Percentiles rank a stretch among this genome's conserved stretches.
Evolutionary conservation across 1,140 invertebrate species (phyloP).

Genomic region (Akabosia matsudoensis): DNA sequence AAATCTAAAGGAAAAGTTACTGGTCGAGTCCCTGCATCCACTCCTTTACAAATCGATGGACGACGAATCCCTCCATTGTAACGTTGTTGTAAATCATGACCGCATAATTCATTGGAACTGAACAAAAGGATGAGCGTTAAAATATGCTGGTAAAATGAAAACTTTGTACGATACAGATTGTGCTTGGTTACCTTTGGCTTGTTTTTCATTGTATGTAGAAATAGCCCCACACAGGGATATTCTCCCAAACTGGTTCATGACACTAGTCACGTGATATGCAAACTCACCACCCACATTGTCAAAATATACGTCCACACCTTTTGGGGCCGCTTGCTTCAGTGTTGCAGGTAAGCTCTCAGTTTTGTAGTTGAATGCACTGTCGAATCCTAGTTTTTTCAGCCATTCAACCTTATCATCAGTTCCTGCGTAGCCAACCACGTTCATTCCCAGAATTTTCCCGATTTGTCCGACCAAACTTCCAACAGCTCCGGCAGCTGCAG

Average conservation of each 20-base stretch:
- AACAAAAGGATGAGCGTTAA: constrained; percentile 26
- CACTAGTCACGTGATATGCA: constrained; percentile 49
- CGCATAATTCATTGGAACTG: constrained; percentile 55
- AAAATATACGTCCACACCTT: constrained; percentile 68
- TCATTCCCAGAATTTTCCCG: constrained; percentile 62
- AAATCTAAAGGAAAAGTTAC: constrained; percentile 61
- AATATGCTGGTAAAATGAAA: not conserved
- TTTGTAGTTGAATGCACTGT: constrained; percentile 70
- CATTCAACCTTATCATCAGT: constrained; percentile 66
- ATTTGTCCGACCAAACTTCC: constrained; percentile 70
- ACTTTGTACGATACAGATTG: not conserved
- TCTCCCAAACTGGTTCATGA: constrained; percentile 51
- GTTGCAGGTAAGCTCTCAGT: constrained; percentile 55
- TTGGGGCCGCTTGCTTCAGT: constrained; percentile 62
- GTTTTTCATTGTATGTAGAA: constrained; percentile 49
- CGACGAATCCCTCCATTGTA: constrained; percentile 61
- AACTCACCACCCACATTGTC: constrained; percentile 63
- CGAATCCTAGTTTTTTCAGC: constrained; percentile 64
- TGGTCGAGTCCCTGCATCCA: constrained; percentile 57
- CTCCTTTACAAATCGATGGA: constrained; percentile 54
- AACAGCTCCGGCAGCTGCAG: constrained; percentile 64
- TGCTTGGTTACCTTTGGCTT: constrained; percentile 33
- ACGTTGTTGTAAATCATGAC: constrained; percentile 56
- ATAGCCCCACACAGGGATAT: constrained; percentile 54
- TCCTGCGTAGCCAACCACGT: constrained; percentile 68